Conservation (phyloP, 2,888 invertebrate genomes). For the Timema podura region DNA sequence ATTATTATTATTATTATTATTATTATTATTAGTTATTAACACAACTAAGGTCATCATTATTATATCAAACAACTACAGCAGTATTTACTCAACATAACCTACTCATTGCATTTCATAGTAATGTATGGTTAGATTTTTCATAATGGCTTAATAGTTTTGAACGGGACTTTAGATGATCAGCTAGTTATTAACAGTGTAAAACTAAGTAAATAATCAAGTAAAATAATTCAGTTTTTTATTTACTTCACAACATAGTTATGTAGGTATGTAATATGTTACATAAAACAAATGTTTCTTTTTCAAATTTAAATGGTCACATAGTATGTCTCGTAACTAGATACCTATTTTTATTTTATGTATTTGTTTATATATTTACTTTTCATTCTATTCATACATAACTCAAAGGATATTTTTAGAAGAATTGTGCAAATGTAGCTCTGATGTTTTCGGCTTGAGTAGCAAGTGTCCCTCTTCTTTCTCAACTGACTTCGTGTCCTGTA, state of each 20-base stretch:
- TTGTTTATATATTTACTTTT: conserved; percentile 3
- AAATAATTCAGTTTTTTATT: neutral
- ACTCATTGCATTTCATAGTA: neutral
- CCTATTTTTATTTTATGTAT: neutral
- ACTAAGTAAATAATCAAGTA: neutral
- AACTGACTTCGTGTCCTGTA: neutral
- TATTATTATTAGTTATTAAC: neutral
- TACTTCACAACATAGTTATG: neutral
- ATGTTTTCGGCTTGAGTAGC: neutral
- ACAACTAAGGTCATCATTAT: neutral
- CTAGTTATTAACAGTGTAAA: neutral
- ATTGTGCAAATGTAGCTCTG: neutral
- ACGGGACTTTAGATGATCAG: neutral
- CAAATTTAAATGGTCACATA: neutral
- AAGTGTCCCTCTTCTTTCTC: neutral
- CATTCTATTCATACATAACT: neutral
- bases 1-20: neutral
- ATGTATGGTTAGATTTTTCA: neutral
- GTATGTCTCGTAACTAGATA: neutral
- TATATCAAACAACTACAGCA: neutral
- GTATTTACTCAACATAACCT: neutral
- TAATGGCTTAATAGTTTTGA: neutral
- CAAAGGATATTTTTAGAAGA: neutral
- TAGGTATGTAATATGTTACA: conserved; percentile 1
- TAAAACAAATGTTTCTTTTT: neutral